Percentiles rank a stretch among this genome's conserved stretches.
These are phyloP conservation scores for Nerophis lumbriciformis DNA, from an alignment of 2,113 vertebrate species.

Conservation along the genomic window DNA sequence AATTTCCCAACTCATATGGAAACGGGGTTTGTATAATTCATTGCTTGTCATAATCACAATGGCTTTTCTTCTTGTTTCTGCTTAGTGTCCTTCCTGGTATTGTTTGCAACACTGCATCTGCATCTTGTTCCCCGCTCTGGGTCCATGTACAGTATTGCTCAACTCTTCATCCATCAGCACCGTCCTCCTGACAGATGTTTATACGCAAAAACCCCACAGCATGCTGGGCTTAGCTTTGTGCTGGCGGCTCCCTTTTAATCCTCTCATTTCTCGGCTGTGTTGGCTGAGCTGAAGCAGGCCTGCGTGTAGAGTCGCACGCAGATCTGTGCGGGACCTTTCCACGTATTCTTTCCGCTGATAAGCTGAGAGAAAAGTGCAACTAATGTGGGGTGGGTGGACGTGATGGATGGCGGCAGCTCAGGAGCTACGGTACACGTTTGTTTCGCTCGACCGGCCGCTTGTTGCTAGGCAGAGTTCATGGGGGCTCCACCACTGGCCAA, in stretches of 20 bases:
- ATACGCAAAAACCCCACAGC: background rate
- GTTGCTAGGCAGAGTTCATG: background rate
- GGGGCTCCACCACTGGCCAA: background rate
- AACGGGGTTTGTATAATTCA: background rate
- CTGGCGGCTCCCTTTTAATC: conserved; percentile 1
- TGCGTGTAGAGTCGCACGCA: background rate
- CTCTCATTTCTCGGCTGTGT: background rate
- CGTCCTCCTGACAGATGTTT: conserved; percentile 16
- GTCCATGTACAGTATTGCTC: conserved; percentile 5
- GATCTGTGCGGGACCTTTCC: conserved; percentile 23
- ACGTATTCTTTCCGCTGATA: conserved; percentile 29
- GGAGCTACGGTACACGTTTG: background rate
- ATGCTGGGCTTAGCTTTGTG: background rate
- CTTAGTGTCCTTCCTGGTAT: background rate
- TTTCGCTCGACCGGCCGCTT: background rate
- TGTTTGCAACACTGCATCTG: background rate
- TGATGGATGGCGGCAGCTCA: background rate
- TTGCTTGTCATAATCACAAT: background rate
- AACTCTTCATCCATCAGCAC: conserved; percentile 10
- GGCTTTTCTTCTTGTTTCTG: conserved; percentile 1
- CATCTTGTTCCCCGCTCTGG: background rate
- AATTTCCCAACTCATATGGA: too few species aligned
- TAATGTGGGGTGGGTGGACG: background rate
- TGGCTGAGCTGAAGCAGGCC: background rate
- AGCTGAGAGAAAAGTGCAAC: conserved; percentile 3